These are phyloP conservation scores for Trachythela sp. DNA, from an alignment of 64 coral and sea anemone species.

Conservation along the genomic window DNA sequence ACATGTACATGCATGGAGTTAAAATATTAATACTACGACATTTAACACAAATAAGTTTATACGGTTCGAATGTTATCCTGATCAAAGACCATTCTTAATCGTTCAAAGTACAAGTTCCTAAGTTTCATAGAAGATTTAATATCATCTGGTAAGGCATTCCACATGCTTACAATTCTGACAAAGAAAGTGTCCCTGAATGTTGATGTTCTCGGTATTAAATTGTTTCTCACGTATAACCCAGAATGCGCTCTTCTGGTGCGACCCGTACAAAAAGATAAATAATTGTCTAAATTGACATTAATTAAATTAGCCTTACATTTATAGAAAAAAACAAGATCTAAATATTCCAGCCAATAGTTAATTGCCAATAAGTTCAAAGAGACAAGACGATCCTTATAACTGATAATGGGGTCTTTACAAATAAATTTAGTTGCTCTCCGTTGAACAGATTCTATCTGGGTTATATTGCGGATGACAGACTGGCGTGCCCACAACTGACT, in stretches of 20 bases:
- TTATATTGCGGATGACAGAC: background rate
- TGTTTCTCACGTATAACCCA: conserved; percentile 20
- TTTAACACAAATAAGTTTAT: background rate
- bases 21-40: conserved; percentile 10
- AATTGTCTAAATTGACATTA: conserved; percentile 5
- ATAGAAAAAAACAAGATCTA: conserved; percentile 35
- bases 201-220: conserved; percentile 30
- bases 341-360: conserved; percentile 26
- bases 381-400: conserved; percentile 24
- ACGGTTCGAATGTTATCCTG: conserved; percentile 6
- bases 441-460: conserved; percentile 10
- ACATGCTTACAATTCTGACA: conserved; percentile 16
- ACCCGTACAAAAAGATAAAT: background rate
- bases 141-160: conserved; percentile 17
- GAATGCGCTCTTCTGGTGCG: conserved; percentile 24
- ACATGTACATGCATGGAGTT: conserved; percentile 21
- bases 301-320: conserved; percentile 31
- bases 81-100: conserved; percentile 17
- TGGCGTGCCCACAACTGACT: conserved; percentile 34
- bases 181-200: conserved; percentile 40
- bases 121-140: conserved; percentile 13
- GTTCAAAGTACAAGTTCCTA: background rate
- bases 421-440: conserved; percentile 30
- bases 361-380: conserved; percentile 6
- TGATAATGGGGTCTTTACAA: conserved; percentile 27